Evolutionary conservation across 2,888 invertebrate species (phyloP).

Genomic region (Lycophotia porphyrea): DNA sequence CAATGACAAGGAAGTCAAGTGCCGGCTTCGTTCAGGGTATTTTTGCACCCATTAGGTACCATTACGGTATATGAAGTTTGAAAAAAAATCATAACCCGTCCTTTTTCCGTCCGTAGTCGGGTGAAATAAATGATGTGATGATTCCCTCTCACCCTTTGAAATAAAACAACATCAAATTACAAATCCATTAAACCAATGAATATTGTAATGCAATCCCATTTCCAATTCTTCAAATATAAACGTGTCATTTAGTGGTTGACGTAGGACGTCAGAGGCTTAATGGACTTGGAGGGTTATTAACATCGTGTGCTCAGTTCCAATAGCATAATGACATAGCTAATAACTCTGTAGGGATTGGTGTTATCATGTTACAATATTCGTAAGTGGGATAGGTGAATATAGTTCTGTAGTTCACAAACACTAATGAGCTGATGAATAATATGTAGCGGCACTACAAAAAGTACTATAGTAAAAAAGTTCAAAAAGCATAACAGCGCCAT

Average conservation of each 20-base stretch:
- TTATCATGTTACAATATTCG: slow-evolving; percentile 36
- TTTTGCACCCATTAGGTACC: no score
- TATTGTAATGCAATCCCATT: slow-evolving; percentile 11
- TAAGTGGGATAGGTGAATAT: slow-evolving; percentile 2
- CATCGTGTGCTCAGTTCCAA: slow-evolving; percentile 37
- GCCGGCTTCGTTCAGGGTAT: no score
- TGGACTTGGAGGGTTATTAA: slow-evolving; percentile 45
- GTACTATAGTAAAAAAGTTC: no score
- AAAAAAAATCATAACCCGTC: no score
- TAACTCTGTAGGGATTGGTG: slow-evolving; percentile 42
- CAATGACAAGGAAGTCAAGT: no score
- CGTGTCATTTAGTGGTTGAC: slow-evolving; percentile 42
- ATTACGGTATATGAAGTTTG: no score
- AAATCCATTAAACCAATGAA: slow-evolving; percentile 20
- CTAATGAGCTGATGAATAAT: slow-evolving; percentile 3
- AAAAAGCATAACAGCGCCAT: no score
- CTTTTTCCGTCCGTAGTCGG: neutral
- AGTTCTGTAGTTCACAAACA: neutral
- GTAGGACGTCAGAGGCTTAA: slow-evolving; percentile 50
- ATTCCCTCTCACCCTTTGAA: neutral
- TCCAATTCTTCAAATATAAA: slow-evolving; percentile 51
- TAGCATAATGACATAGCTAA: slow-evolving; percentile 52
- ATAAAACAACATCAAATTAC: neutral
- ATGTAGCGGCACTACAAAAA: no score
- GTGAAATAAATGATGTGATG: neutral